Conservation (phyloP, 1,140 invertebrate species). For the Apis cerana region DNA sequence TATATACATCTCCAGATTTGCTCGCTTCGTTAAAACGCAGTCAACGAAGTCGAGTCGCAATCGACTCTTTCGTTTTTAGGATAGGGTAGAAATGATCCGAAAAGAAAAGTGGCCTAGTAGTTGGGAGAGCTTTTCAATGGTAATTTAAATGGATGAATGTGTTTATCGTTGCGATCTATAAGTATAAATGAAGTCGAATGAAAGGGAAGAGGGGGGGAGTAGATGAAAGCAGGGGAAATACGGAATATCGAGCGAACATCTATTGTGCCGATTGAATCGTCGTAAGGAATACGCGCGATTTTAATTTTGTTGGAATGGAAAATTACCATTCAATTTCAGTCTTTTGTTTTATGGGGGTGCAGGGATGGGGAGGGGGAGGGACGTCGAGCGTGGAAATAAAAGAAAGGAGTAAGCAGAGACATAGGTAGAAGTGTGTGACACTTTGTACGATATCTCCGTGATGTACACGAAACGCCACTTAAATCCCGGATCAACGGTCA, state of each 20-base stretch:
- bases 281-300: neutral
- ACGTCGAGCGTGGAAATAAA: slow-evolving; percentile 14
- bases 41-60: slow-evolving; percentile 13
- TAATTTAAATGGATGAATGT: slow-evolving; percentile 5
- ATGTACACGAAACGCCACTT: slow-evolving; percentile 41
- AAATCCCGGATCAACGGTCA: slow-evolving; percentile 31
- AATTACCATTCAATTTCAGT: slow-evolving; percentile 21
- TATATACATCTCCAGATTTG: neutral
- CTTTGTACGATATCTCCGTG: slow-evolving; percentile 13
- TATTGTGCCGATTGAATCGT: slow-evolving; percentile 20
- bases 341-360: neutral
- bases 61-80: neutral
- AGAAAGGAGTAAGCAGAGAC: neutral
- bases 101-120: neutral
- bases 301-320: neutral
- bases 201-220: neutral
- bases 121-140: slow-evolving; percentile 25
- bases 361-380: neutral
- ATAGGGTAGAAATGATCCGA: neutral
- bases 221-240: neutral
- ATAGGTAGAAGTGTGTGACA: neutral
- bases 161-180: slow-evolving; percentile 13
- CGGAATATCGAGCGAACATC: slow-evolving; percentile 1
- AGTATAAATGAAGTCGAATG: slow-evolving; percentile 12
- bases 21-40: slow-evolving; percentile 23